phyloP scores from a whole-genome alignment of 2,797 vertebrate genomes.

The Cirrhinus molitorella region DNA sequence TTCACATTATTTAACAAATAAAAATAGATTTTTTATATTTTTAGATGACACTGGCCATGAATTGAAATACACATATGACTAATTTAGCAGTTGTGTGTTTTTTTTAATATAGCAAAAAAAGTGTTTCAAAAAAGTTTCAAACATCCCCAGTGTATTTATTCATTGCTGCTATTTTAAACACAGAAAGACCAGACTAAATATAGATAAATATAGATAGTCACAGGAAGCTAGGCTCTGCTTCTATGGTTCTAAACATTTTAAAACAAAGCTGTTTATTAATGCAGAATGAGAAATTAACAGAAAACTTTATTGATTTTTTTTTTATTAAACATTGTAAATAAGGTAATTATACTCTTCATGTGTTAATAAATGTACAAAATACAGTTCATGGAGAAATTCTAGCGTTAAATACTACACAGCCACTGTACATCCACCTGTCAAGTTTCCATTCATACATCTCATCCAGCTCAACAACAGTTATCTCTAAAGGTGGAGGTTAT shows the following conservation, averaged over 20 bases:
- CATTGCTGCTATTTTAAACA: slow-evolving; percentile 25
- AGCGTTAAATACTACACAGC: slow-evolving; percentile 73
- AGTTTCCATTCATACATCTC: slow-evolving; percentile 64
- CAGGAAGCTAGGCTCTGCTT: not conserved
- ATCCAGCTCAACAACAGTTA: slow-evolving; percentile 68
- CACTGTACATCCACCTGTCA: slow-evolving; percentile 76
- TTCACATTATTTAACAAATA: not conserved
- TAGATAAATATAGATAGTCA: not conserved
- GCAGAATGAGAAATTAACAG: slow-evolving; percentile 62
- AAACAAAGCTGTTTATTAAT: not conserved
- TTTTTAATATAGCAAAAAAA: slow-evolving; percentile 28
- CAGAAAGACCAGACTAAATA: slow-evolving; percentile 5
- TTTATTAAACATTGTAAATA: slow-evolving; percentile 77
- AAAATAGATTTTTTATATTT: not conserved
- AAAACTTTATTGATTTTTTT: slow-evolving; percentile 59
- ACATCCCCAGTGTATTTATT: slow-evolving; percentile 39
- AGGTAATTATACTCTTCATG: slow-evolving; percentile 78
- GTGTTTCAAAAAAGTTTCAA: slow-evolving; percentile 34
- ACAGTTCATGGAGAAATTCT: slow-evolving; percentile 61
- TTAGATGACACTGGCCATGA: not conserved
- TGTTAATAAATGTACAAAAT: slow-evolving; percentile 80
- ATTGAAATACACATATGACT: slow-evolving; percentile 18
- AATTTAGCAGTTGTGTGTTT: slow-evolving; percentile 19
- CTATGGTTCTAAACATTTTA: not conserved
- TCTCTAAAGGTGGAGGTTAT: slow-evolving; percentile 82